Conservation (phyloP, 2,888 invertebrate species). For the Ecdyonurus torrentis region DNA sequence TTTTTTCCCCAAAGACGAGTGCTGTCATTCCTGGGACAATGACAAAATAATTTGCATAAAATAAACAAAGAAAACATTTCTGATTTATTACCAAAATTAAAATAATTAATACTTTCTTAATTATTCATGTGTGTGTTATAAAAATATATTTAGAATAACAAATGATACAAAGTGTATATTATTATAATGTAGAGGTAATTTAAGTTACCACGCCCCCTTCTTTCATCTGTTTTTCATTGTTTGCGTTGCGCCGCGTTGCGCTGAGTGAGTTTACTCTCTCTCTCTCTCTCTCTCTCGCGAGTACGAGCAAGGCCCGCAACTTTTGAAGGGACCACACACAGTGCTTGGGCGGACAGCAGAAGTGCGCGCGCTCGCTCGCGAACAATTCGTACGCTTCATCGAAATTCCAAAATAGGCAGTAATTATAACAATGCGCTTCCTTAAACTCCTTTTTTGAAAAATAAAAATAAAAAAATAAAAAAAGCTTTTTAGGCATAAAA, state of each 20-base stretch:
- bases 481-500: too few species aligned
- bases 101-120: not conserved
- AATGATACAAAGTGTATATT: not conserved
- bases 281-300: not conserved
- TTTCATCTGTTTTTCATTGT: slow-evolving; percentile 2
- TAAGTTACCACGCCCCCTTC: not conserved
- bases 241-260: not conserved
- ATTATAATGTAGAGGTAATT: not conserved
- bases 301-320: too few species aligned
- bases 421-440: not conserved
- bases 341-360: not conserved
- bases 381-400: not conserved
- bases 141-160: not conserved
- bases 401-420: too few species aligned
- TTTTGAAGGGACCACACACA: slow-evolving; percentile 4
- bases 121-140: not conserved
- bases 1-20: too few species aligned
- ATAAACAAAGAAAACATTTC: too few species aligned
- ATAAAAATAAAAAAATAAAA: too few species aligned
- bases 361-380: not conserved
- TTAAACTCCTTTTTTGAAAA: too few species aligned
- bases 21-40: too few species aligned
- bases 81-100: too few species aligned
- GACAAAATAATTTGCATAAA: too few species aligned
- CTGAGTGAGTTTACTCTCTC: not conserved